A percentile compares a stretch with the other conserved stretches of the same genome.
Conservation (phyloP, 2,113 vertebrate species). For the Pomatorhinus ruficollis region DNA sequence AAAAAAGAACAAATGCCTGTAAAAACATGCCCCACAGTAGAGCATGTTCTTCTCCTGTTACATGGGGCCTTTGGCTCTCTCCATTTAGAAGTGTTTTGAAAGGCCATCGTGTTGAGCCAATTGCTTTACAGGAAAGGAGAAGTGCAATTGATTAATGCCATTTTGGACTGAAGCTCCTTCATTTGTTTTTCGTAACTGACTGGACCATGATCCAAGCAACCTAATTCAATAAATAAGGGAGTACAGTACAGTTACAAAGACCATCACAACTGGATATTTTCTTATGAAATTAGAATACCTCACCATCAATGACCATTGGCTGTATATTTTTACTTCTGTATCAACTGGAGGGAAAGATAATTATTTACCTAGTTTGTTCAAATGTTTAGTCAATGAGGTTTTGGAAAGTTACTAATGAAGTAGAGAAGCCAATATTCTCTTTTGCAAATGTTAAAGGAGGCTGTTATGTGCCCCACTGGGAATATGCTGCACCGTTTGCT, state of each 20-base stretch:
- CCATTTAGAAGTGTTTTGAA: background rate
- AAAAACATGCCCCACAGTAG: background rate
- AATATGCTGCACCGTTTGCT: background rate
- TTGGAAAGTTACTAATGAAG: slow-evolving; percentile 38
- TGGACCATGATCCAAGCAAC: background rate
- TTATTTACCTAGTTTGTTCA: slow-evolving; percentile 34
- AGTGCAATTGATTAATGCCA: background rate
- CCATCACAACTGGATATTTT: background rate
- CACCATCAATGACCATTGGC: background rate
- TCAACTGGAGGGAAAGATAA: background rate
- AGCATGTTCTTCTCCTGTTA: background rate
- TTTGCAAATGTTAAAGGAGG: background rate
- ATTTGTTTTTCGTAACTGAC: background rate
- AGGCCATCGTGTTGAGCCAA: accelerated
- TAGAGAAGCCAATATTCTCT: background rate
- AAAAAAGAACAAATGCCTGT: background rate
- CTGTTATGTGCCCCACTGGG: background rate
- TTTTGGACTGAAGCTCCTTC: background rate
- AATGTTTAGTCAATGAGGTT: slow-evolving; percentile 30
- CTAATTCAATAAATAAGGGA: background rate
- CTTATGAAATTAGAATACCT: background rate
- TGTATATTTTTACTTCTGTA: background rate
- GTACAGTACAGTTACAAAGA: background rate
- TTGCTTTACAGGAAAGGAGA: background rate
- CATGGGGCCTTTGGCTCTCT: background rate